Base-by-base conservation (phyloP, 2,797 vertebrate species). In the Helarctos malayanus region DNA sequence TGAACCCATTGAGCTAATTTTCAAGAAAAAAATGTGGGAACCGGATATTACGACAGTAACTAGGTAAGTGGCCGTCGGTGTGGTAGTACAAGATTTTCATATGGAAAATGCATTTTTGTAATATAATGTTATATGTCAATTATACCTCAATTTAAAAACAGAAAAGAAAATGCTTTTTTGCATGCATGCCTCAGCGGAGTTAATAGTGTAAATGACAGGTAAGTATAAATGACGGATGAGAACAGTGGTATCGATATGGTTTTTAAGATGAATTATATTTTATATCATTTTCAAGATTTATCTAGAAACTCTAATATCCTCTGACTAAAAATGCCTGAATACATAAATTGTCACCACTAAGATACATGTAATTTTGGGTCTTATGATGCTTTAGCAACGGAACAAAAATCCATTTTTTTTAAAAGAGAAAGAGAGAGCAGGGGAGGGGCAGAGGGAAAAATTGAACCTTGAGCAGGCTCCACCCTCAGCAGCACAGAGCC, bases 231-330 rank as follows among this genome's bases (percentile, higher is more conserved):
- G 49, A 71, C 56, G 41, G 15, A 2, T 49, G 86, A 96, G 32
- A 95, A 84, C 7, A 32, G 32, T 12, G 0, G 47, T 84, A 83
- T 89, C 79, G 41, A 45, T 61, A 19, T 27, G 47, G 49, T 23
- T 69, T 94, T 76, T 52, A 93, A 93, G 59, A 95, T 86, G 57
- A 92, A 92, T 90, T 91, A 38, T 45, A 83, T 9, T 93, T 95
- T 75, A 47, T 82, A 83, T 93, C 5, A 49, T 86, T 92, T 89
- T 75, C 3, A 88, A 89, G 25, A 45, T n/a, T 80, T 68, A 57
- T 80, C 86, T 49, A 78, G 63, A 94, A 56, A 90, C 19, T 92
- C 27, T 96, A 95, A 86, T 47, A 68, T 3, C 14, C 16, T 92
- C 71, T 83, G 38, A 89, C 32, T 89, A 94, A 97, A 75, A 96